These are phyloP conservation scores for Parasteatoda lunata DNA, from an alignment of 2,888 invertebrate genomes.

Conservation along the genomic window DNA sequence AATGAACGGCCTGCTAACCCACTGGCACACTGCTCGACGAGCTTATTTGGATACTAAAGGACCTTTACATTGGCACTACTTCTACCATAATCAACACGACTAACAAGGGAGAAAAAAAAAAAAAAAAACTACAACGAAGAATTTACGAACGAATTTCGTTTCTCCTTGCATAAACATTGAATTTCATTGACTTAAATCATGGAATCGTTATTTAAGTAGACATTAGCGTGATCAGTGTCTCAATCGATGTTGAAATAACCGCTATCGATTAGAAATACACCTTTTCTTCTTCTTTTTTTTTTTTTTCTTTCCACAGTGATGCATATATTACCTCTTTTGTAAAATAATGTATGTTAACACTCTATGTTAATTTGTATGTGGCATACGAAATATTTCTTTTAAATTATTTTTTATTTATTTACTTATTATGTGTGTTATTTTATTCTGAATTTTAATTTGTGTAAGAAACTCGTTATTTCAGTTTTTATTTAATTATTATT, in stretches of 20 bases:
- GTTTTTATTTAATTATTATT: too few species aligned
- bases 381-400: too few species aligned
- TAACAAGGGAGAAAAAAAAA: conserved; percentile 7
- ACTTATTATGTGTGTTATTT: too few species aligned
- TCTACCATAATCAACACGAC: conserved; percentile 22
- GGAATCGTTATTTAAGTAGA: neutral
- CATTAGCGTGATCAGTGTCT: neutral
- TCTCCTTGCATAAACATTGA: neutral
- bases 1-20: conserved; percentile 55
- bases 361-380: too few species aligned
- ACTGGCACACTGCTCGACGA: conserved; percentile 46
- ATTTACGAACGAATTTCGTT: neutral
- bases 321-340: too few species aligned
- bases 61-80: conserved; percentile 65
- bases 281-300: too few species aligned
- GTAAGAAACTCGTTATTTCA: too few species aligned
- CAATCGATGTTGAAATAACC: neutral
- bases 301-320: too few species aligned
- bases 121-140: neutral
- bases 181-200: neutral
- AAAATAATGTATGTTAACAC: too few species aligned
- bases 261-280: too few species aligned
- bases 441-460: too few species aligned
- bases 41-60: conserved; percentile 32
- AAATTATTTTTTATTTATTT: too few species aligned